Base-by-base conservation (phyloP, 2,797 vertebrate genomes). In the Eupleurogrammus muticus region DNA sequence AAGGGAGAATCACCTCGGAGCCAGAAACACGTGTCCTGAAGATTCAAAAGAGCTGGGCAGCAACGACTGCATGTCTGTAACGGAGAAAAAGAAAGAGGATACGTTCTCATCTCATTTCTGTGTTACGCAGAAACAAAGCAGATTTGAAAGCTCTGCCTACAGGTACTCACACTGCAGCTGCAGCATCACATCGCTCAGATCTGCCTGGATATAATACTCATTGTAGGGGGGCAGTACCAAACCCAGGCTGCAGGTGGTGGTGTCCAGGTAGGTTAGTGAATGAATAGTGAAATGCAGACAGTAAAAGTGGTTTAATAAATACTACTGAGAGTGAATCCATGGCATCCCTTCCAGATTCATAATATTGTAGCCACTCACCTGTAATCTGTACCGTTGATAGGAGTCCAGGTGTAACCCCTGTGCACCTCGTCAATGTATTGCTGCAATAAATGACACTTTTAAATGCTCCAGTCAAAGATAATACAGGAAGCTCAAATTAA, bases 81-180 rank as follows among this genome's bases (percentile, higher is more conserved):
- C 49, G 74, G 1, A 74, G 48, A 48, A 16, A 65, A 44, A 47
- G 2, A 12, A 17, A 9, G 56, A 38, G 24, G 40, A n/a, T 34
- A 6, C 1, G 34, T 16, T 3, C 60, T 44, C 9, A 55, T 69
- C 17, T 72, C 12, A 14, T 63, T 54, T 70, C 47, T 58, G 46
- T 24, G 10, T 28, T 36, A 21, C 38, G 34, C 64, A 6, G 11
- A 34, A 23, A 42, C 52, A 20, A 53, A 59, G 56, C 5, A 53
- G 21, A 71, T 2, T 35, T 36, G n/a, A 66, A 50, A 55, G 66
- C 60, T 62, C 19, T 36, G 57, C 21, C 23, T 49, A 28, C 42
- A 66, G 86, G 77, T 94, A 98, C 98, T 98, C 94, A 99, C 98
- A 99, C 94, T 99, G 97, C 71, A 98, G 96, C 92, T 99, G 98